phyloP scores from a whole-genome alignment of 2,113 vertebrate genomes.

The Petroica traversi region DNA sequence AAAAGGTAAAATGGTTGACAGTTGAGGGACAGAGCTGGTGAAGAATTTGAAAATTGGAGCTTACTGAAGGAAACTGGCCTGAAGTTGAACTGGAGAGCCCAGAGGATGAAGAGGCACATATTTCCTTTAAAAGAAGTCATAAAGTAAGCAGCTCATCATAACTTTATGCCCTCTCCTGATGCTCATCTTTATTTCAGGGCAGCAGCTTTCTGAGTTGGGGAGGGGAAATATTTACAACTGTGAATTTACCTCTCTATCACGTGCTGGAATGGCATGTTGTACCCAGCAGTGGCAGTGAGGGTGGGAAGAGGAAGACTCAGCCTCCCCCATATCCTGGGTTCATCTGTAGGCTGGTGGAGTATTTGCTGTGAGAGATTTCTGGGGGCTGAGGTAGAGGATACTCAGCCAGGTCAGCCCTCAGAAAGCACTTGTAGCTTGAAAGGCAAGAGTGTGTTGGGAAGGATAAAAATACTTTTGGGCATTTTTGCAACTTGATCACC shows the following conservation, averaged over 20 bases:
- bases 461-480: constrained; percentile 51
- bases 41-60: not conserved
- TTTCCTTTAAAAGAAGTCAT: not conserved
- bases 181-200: not conserved
- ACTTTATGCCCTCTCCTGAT: not conserved
- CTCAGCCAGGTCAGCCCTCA: not conserved
- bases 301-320: not conserved
- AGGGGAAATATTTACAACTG: not conserved
- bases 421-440: not conserved
- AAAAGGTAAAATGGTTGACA: not conserved
- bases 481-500: constrained; percentile 41
- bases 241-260: not conserved
- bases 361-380: rapidly evolving
- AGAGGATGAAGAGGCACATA: not conserved
- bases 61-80: not conserved
- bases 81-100: not conserved
- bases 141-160: not conserved
- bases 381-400: not conserved
- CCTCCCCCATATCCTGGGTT: not conserved
- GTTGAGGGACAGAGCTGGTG: not conserved
- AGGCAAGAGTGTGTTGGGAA: not conserved
- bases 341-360: not conserved
- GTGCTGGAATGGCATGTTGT: not conserved
- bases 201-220: not conserved
- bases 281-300: not conserved